phyloP scores from a whole-genome alignment of 1,140 invertebrate species.

The Choristoneura fumiferana region DNA sequence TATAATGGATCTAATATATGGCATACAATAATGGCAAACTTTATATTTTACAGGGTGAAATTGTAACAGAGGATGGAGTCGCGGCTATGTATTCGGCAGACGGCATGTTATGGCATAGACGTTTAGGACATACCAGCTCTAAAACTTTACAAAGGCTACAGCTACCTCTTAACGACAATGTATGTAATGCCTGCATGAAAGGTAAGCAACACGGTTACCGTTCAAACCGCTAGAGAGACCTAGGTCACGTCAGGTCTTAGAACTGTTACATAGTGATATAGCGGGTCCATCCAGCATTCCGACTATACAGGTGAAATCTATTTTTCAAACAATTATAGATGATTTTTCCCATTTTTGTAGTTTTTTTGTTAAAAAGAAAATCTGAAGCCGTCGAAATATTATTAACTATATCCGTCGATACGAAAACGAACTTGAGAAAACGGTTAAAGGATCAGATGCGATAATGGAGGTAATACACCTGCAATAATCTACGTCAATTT shows the following conservation, averaged over 20 bases:
- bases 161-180: slow-evolving; percentile 12
- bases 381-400: slow-evolving; percentile 28
- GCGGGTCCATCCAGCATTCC: slow-evolving; percentile 23
- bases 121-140: slow-evolving; percentile 21
- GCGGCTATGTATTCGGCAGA: no score
- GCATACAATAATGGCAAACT: no score
- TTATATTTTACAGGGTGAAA: no score
- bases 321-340: slow-evolving; percentile 30
- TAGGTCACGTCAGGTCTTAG: slow-evolving; percentile 23
- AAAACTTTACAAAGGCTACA: slow-evolving; percentile 4
- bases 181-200: slow-evolving; percentile 20
- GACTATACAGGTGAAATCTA: slow-evolving; percentile 20
- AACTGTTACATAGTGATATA: slow-evolving; percentile 28
- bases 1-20: neutral
- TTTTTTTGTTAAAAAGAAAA: slow-evolving; percentile 24
- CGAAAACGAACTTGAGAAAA: slow-evolving; percentile 23
- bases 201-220: slow-evolving; percentile 27
- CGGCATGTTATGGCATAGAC: no score
- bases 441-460: slow-evolving; percentile 26
- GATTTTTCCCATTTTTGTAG: slow-evolving; percentile 28
- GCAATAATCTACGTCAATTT: slow-evolving; percentile 19
- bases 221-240: slow-evolving; percentile 20
- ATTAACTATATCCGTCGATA: slow-evolving; percentile 26
- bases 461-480: slow-evolving; percentile 30
- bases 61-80: no score